Conservation (phyloP, 1,140 invertebrate species). For the Drosophila saltans region DNA sequence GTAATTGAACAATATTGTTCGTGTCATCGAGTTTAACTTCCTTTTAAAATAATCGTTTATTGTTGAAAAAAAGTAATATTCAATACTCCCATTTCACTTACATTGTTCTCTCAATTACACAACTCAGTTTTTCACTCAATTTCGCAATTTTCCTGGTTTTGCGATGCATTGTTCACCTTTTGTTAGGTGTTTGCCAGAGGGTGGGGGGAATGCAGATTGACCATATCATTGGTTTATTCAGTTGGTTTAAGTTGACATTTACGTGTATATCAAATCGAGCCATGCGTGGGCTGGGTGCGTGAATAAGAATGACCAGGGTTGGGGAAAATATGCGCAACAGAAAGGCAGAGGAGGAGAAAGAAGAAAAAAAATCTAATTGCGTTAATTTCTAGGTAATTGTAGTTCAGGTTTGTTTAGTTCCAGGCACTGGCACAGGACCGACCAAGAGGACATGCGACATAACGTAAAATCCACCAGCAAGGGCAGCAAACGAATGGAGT, state of each 20-base stretch:
- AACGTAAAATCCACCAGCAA: constrained; percentile 53
- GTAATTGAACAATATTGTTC: too few relatives aligned
- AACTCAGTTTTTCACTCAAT: too few relatives aligned
- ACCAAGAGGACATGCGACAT: constrained; percentile 59
- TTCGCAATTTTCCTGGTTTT: too few relatives aligned
- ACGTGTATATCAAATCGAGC: neutral
- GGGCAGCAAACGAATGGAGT: neutral
- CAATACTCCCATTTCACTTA: too few relatives aligned
- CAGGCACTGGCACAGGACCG: constrained; percentile 18
- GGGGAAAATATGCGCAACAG: constrained; percentile 11
- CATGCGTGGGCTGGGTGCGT: neutral
- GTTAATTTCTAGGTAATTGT: constrained; percentile 77
- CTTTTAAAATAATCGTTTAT: too few relatives aligned
- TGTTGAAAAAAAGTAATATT: too few relatives aligned
- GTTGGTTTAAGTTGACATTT: neutral
- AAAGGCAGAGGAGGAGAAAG: too few relatives aligned
- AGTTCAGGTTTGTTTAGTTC: constrained; percentile 26
- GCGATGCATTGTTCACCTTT: too few relatives aligned
- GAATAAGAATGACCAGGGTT: constrained; percentile 2
- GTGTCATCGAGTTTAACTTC: too few relatives aligned
- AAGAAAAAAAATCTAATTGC: constrained; percentile 54
- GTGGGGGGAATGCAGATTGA: neutral
- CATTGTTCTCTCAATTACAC: too few relatives aligned
- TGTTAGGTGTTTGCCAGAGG: too few relatives aligned
- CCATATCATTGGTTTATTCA: neutral